phyloP scores from a whole-genome alignment of 2,797 vertebrate species.

The Enteromius fasciolatus region DNA sequence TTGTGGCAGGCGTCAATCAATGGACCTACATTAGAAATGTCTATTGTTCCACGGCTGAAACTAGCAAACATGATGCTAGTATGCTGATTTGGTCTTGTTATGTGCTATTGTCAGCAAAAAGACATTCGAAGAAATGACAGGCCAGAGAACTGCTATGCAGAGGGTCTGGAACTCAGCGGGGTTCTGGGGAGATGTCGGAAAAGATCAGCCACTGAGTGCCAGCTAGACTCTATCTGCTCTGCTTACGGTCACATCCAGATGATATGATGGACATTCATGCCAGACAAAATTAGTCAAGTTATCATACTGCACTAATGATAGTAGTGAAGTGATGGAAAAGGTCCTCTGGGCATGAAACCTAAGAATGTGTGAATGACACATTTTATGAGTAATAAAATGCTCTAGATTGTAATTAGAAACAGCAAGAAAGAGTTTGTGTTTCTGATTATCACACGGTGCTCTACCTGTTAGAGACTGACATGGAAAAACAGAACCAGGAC shows the following conservation, averaged over 20 bases:
- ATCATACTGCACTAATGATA: constrained; percentile 34
- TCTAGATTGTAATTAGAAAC: not conserved
- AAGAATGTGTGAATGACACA: constrained; percentile 5
- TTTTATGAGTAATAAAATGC: not conserved
- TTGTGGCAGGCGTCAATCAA: not conserved
- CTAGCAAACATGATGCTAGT: not conserved
- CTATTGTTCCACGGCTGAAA: not conserved
- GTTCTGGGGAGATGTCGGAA: not conserved
- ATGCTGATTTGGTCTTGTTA: not conserved
- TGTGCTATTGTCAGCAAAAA: not conserved
- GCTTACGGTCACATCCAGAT: not conserved
- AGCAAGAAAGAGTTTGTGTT: not conserved
- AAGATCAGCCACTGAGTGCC: not conserved
- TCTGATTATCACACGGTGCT: not conserved
- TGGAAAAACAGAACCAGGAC: not conserved
- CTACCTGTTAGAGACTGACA: not conserved
- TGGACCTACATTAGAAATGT: not conserved
- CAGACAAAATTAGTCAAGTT: constrained; percentile 34
- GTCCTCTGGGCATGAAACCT: not conserved
- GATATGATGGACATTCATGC: constrained; percentile 29
- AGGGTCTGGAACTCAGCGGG: constrained; percentile 9
- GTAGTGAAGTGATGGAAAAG: constrained; percentile 5
- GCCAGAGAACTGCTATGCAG: not conserved
- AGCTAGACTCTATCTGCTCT: not conserved
- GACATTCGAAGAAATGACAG: not conserved